These are phyloP conservation scores for Cerastoderma edule DNA, from an alignment of 2,888 invertebrate species.

Conservation along the genomic window DNA sequence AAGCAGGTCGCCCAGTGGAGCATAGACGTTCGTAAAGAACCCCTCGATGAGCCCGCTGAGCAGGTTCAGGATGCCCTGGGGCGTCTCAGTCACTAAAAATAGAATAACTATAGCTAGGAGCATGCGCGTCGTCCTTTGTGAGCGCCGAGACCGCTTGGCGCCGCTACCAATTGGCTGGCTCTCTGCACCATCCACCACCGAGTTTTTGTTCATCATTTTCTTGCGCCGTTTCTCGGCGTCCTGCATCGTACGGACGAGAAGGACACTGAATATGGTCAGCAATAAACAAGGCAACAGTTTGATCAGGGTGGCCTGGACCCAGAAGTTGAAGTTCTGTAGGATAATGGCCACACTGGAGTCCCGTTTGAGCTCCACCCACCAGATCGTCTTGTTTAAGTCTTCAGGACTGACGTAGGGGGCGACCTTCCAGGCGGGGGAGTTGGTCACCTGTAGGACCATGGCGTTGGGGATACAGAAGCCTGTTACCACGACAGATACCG, in stretches of 20 bases:
- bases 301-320: constrained; percentile 96
- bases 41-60: constrained; percentile 91
- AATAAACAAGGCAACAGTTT: constrained; percentile 95
- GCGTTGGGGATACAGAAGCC: constrained; percentile 82
- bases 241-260: constrained; percentile 84
- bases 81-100: constrained; percentile 95
- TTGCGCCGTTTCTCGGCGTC: constrained; percentile 79
- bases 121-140: constrained; percentile 94
- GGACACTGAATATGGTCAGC: constrained; percentile 88
- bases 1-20: constrained; percentile 89
- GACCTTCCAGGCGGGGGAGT: constrained; percentile 11
- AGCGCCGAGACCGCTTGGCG: constrained; percentile 75
- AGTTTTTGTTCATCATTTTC: constrained; percentile 71
- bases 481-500: constrained; percentile 76
- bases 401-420: constrained; percentile 17
- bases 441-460: constrained; percentile 85
- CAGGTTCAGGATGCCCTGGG: constrained; percentile 90
- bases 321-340: constrained; percentile 89
- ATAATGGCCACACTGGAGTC: constrained; percentile 70
- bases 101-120: constrained; percentile 92
- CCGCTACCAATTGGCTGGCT: constrained; percentile 64
- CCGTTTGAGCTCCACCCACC: constrained; percentile 85
- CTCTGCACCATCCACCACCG: constrained; percentile 67
- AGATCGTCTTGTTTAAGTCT: constrained; percentile 60
- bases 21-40: constrained; percentile 88